These are phyloP conservation scores for Dicyrtoma fusca DNA, from an alignment of 2,888 invertebrate genomes.

Conservation along the genomic window DNA sequence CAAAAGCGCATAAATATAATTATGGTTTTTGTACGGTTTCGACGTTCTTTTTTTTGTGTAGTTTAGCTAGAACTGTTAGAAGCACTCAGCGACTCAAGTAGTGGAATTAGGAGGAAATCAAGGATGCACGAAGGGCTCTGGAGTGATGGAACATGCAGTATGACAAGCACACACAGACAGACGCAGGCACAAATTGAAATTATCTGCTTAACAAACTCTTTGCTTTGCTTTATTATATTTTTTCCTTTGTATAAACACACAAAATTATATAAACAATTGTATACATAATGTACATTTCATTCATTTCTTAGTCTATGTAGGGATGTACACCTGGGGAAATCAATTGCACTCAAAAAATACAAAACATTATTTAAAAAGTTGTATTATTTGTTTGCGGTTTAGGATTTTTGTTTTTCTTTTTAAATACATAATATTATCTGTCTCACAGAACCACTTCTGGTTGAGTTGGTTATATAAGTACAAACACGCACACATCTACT, in stretches of 20 bases:
- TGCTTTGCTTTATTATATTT: neutral
- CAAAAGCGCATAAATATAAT: too few species aligned
- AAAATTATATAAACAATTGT: conserved; percentile 12
- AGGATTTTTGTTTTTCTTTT: neutral
- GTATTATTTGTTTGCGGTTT: neutral
- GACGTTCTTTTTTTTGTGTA: too few species aligned
- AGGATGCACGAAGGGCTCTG: too few species aligned
- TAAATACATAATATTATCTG: too few species aligned
- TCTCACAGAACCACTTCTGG: too few species aligned
- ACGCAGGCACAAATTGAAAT: neutral
- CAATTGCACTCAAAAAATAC: conserved; percentile 8
- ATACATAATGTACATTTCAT: conserved; percentile 17
- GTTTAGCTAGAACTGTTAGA: too few species aligned
- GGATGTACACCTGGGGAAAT: neutral
- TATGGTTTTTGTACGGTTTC: too few species aligned
- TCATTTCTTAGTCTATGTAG: neutral
- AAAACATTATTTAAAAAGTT: neutral
- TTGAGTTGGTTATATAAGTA: too few species aligned
- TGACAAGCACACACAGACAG: too few species aligned
- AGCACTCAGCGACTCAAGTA: neutral
- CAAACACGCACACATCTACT: too few species aligned
- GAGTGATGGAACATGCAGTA: too few species aligned
- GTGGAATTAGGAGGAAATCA: neutral
- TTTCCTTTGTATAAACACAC: conserved; percentile 20
- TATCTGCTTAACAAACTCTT: conserved; percentile 6